Conservation (phyloP, 2,113 vertebrate genomes). For the Oriolus oriolus region DNA sequence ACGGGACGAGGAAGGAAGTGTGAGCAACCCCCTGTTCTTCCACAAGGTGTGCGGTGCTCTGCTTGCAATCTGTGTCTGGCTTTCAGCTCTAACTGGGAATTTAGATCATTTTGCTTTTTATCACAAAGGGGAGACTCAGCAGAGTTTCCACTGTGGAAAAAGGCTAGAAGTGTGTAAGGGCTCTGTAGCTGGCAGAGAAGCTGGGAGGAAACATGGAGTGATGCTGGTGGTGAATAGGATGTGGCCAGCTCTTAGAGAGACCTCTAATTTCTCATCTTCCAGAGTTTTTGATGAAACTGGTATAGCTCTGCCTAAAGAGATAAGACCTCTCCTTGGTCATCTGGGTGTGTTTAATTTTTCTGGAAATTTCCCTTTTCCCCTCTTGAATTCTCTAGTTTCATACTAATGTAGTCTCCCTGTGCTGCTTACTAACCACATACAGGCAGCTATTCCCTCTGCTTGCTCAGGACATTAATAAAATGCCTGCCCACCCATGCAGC, state of each 20-base stretch:
- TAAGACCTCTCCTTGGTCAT: neutral
- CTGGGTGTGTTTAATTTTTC: neutral
- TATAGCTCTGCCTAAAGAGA: neutral
- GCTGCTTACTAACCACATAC: neutral
- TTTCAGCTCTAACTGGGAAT: neutral
- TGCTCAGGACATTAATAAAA: conserved; percentile 15
- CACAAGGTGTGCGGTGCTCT: neutral
- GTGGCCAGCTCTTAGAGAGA: neutral
- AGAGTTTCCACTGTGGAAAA: neutral
- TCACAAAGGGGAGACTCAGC: neutral
- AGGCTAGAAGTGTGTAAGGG: neutral
- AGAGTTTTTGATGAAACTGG: neutral
- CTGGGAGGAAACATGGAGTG: neutral
- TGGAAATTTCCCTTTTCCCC: neutral
- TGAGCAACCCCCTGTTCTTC: neutral
- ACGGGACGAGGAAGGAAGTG: neutral
- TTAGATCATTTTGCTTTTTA: neutral
- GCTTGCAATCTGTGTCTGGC: neutral
- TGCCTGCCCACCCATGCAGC: conserved; percentile 13
- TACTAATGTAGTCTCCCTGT: neutral
- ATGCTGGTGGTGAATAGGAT: neutral
- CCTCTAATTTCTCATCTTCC: neutral
- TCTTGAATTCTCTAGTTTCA: neutral
- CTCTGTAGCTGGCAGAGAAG: neutral
- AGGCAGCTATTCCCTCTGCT: neutral